These are phyloP conservation scores for Ranitomeya imitator DNA, from an alignment of 2,113 vertebrate genomes.

Conservation along the genomic window DNA sequence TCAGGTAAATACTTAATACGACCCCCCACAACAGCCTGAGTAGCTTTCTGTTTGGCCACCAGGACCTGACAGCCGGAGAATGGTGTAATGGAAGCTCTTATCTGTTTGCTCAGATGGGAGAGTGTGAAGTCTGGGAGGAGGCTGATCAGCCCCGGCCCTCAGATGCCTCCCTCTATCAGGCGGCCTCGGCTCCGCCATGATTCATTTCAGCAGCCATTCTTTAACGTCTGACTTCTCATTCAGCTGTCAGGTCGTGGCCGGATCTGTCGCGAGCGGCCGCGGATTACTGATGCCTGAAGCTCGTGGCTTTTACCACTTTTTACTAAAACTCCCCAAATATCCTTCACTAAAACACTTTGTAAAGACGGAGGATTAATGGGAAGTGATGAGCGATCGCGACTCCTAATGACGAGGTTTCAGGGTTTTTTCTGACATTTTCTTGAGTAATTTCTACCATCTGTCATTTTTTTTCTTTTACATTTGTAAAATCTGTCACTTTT, in stretches of 20 bases:
- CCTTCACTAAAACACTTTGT: slow-evolving; percentile 1
- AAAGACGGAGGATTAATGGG: not conserved
- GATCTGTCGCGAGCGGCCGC: not conserved
- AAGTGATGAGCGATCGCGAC: not conserved
- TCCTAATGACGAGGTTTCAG: slow-evolving; percentile 10
- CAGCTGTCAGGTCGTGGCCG: slow-evolving; percentile 37
- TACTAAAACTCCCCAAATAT: slow-evolving; percentile 21
- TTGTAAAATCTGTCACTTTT: not conserved
- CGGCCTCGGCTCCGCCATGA: slow-evolving; percentile 42
- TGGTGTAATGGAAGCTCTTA: slow-evolving; percentile 54
- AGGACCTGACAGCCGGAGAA: slow-evolving; percentile 52
- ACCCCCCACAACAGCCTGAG: slow-evolving; percentile 26
- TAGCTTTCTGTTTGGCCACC: slow-evolving; percentile 39
- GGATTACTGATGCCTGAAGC: slow-evolving; percentile 40
- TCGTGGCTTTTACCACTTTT: slow-evolving; percentile 30
- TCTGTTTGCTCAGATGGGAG: slow-evolving; percentile 58
- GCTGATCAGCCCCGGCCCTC: not conserved
- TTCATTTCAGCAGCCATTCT: slow-evolving; percentile 49
- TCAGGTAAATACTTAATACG: slow-evolving; percentile 3
- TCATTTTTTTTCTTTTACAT: not conserved
- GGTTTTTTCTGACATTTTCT: slow-evolving; percentile 4
- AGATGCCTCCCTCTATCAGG: slow-evolving; percentile 25
- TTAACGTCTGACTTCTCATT: slow-evolving; percentile 54
- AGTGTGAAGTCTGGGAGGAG: slow-evolving; percentile 51
- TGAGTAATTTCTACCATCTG: not conserved